Evolutionary conservation across 2,113 vertebrate species (phyloP).

Genomic region (Megaleporinus macrocephalus): DNA sequence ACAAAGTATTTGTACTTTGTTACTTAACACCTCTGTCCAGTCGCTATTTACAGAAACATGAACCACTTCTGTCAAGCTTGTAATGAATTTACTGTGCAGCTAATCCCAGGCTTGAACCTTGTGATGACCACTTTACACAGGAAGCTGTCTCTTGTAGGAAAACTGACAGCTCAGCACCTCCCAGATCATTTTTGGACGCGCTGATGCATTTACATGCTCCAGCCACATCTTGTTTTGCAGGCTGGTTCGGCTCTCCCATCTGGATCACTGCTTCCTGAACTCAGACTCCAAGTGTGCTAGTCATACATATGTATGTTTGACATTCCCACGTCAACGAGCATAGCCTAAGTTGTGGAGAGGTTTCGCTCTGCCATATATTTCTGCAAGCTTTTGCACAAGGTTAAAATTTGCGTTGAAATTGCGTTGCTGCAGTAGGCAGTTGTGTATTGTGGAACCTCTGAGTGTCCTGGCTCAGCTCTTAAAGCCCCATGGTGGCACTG

Average conservation of each 20-base stretch:
- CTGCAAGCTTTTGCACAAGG: background rate
- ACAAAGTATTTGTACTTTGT: no score
- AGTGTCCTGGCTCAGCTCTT: background rate
- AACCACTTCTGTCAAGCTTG: background rate
- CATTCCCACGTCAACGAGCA: constrained; percentile 10
- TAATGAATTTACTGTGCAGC: background rate
- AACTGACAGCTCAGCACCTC: constrained; percentile 26
- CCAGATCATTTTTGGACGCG: background rate
- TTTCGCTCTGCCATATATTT: constrained; percentile 8
- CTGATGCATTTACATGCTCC: constrained; percentile 4
- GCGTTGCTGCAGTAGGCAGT: background rate
- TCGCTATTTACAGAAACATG: background rate
- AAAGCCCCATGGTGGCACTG: background rate
- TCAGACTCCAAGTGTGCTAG: constrained; percentile 3
- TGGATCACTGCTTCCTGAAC: constrained; percentile 10
- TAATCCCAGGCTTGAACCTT: background rate
- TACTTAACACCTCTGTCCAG: no score
- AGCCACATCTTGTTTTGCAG: constrained; percentile 13
- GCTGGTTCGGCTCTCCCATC: constrained; percentile 13
- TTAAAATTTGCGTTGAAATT: background rate
- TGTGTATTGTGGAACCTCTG: background rate
- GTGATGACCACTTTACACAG: constrained; percentile 5
- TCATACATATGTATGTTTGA: constrained; percentile 30
- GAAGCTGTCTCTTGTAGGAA: constrained; percentile 6
- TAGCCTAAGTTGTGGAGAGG: background rate